These are phyloP conservation scores for Rhadinocentrus ornatus DNA, from an alignment of 2,797 vertebrate species.

Conservation along the genomic window DNA sequence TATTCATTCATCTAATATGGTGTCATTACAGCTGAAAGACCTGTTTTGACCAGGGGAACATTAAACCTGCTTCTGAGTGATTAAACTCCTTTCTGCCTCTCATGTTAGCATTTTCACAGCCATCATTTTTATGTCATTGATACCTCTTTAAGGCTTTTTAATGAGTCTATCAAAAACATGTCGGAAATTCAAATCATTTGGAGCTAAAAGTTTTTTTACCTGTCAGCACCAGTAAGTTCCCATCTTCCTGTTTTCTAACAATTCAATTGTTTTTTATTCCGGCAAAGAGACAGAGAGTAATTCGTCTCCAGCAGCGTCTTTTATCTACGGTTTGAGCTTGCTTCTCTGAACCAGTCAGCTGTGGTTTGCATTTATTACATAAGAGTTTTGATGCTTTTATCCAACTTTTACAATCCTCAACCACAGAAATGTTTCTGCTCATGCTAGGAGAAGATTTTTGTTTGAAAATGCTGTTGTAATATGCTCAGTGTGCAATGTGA, in stretches of 20 bases:
- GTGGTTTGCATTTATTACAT: background rate
- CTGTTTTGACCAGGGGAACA: constrained; percentile 24
- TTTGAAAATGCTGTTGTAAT: constrained; percentile 5
- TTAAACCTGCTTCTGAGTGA: constrained; percentile 17
- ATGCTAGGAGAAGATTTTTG: background rate
- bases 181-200: constrained; percentile 13
- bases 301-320: constrained; percentile 20
- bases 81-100: constrained; percentile 10
- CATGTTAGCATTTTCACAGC: background rate
- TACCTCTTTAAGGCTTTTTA: constrained; percentile 2
- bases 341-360: constrained; percentile 11
- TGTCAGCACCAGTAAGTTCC: constrained; percentile 11
- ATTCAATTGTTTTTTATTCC: constrained; percentile 25
- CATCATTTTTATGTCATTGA: constrained; percentile 7
- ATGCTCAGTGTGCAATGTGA: background rate
- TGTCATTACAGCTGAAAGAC: constrained; percentile 34
- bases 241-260: constrained; percentile 19
- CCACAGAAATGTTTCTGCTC: background rate
- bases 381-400: background rate
- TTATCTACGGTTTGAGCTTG: constrained; percentile 8
- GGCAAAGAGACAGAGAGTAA: constrained; percentile 22
- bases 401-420: background rate
- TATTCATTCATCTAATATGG: constrained; percentile 41
- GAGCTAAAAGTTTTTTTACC: background rate
- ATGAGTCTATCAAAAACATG: constrained; percentile 3